A percentile compares a stretch with the other conserved stretches of the same genome.
These are phyloP conservation scores for Dendropsophus ebraccatus DNA, from an alignment of 2,113 vertebrate genomes.

Conservation along the genomic window DNA sequence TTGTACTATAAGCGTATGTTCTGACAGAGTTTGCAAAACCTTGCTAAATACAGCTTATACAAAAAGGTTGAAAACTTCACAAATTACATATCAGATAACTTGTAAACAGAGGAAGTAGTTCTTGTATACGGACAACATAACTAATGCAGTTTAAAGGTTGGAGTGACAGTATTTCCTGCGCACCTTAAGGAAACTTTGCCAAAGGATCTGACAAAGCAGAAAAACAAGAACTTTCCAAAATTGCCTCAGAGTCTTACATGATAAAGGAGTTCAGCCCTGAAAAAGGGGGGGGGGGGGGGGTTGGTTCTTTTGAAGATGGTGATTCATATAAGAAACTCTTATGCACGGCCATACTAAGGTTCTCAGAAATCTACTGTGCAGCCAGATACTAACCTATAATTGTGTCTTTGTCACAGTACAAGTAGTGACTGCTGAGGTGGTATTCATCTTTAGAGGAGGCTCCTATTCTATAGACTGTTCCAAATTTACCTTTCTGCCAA, in stretches of 20 bases:
- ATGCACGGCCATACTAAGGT: not conserved
- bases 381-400: not conserved
- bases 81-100: too few relatives aligned
- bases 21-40: too few relatives aligned
- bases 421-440: too few relatives aligned
- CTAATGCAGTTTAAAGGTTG: not conserved
- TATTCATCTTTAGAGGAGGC: too few relatives aligned
- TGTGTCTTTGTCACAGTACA: not conserved
- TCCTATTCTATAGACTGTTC: too few relatives aligned
- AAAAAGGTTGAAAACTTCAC: too few relatives aligned
- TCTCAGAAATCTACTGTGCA: not conserved
- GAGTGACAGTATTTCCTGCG: not conserved
- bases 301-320: not conserved
- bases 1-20: too few relatives aligned
- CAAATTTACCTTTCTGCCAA: too few relatives aligned
- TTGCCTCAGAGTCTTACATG: not conserved
- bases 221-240: not conserved
- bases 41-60: too few relatives aligned
- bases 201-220: not conserved
- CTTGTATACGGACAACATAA: too few relatives aligned
- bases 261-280: not conserved
- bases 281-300: too few relatives aligned
- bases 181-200: not conserved
- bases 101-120: too few relatives aligned
- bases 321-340: not conserved